Conservation (phyloP, 2,797 vertebrate species). For the Eupleurogrammus muticus region DNA sequence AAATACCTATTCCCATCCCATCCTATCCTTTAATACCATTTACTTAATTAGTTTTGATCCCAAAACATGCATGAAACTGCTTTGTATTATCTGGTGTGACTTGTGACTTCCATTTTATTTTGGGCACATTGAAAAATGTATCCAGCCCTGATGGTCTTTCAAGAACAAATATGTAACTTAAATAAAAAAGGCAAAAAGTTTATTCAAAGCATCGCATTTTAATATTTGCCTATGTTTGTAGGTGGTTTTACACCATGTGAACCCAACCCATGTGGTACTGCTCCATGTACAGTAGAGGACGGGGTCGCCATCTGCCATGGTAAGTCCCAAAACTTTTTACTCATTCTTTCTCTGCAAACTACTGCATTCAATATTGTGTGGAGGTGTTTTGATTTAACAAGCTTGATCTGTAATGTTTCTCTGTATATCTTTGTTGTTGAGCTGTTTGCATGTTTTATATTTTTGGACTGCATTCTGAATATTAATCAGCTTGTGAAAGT, state of each 20-base stretch:
- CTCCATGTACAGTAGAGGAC: conserved; percentile 71
- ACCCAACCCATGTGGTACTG: conserved; percentile 75
- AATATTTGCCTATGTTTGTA: conserved; percentile 10
- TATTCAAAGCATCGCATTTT: not conserved
- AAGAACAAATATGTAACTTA: too few relatives aligned
- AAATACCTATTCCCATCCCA: too few relatives aligned
- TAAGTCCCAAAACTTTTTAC: conserved; percentile 25
- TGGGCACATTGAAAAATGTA: too few relatives aligned
- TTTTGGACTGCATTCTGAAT: conserved; percentile 22
- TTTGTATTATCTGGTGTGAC: too few relatives aligned
- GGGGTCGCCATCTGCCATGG: conserved; percentile 66
- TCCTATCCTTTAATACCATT: too few relatives aligned
- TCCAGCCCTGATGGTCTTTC: too few relatives aligned
- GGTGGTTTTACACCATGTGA: conserved; percentile 75
- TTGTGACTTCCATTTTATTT: too few relatives aligned
- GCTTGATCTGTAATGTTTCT: not conserved
- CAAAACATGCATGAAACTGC: too few relatives aligned
- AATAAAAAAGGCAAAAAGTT: too few relatives aligned
- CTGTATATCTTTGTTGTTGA: conserved; percentile 8
- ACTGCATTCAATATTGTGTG: not conserved
- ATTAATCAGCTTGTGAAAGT: conserved; percentile 36
- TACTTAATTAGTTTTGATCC: too few relatives aligned
- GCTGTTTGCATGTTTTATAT: conserved; percentile 41
- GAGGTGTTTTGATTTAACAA: conserved; percentile 7
- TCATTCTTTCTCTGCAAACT: not conserved